These are phyloP conservation scores for Hystrix cristata DNA, from an alignment of 2,113 vertebrate genomes.

Conservation along the genomic window DNA sequence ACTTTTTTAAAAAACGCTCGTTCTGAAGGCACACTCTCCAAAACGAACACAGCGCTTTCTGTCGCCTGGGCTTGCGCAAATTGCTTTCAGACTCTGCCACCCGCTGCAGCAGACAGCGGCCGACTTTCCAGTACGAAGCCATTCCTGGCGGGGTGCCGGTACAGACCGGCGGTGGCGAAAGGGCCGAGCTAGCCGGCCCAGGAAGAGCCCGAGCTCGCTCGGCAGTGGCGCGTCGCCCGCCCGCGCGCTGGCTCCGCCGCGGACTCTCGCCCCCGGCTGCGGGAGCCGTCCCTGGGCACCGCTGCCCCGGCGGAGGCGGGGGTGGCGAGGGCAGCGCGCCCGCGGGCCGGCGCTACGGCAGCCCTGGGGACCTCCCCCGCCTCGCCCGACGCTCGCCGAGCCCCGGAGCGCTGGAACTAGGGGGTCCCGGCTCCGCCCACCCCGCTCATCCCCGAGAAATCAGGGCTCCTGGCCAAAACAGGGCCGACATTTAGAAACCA, in stretches of 20 bases:
- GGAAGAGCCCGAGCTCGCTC: neutral
- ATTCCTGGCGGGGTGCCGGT: neutral
- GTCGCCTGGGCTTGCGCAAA: constrained; percentile 25
- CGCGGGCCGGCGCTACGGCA: accelerated
- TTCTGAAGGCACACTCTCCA: neutral
- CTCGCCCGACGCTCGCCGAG: neutral
- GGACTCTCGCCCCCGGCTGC: accelerated
- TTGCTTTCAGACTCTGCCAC: constrained; percentile 53
- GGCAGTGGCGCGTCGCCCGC: neutral
- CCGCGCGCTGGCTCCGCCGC: neutral
- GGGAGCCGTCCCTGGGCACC: neutral
- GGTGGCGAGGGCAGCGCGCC: neutral
- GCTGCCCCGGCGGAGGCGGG: neutral
- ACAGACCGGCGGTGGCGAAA: neutral
- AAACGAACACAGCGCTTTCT: constrained; percentile 41
- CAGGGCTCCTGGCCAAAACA: neutral
- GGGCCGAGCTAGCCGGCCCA: neutral
- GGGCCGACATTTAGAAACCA: constrained; percentile 9
- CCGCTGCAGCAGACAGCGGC: neutral
- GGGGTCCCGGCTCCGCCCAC: neutral
- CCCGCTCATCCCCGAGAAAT: neutral
- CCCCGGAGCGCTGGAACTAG: neutral
- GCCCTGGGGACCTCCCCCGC: neutral
- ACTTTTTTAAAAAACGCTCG: neutral
- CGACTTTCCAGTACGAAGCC: constrained; percentile 41